These are phyloP conservation scores for Chiloscyllium punctatum DNA, from an alignment of 2,797 vertebrate genomes.

Conservation along the genomic window DNA sequence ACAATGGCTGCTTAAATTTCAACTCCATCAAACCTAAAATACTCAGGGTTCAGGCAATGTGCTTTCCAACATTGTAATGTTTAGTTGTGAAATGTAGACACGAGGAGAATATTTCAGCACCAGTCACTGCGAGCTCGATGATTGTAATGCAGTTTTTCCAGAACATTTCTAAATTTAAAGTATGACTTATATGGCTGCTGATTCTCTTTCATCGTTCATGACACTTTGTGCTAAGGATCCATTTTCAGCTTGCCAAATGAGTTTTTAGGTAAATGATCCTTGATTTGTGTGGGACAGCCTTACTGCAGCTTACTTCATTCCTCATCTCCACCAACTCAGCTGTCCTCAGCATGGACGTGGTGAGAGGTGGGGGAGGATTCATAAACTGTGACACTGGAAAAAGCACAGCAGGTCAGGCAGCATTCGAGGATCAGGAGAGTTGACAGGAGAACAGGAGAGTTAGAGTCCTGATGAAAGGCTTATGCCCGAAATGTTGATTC, in stretches of 20 bases:
- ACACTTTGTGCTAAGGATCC: neutral
- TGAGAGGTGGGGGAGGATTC: too few relatives aligned
- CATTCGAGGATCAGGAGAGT: too few relatives aligned
- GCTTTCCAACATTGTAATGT: neutral
- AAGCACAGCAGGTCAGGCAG: too few relatives aligned
- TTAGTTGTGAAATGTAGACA: neutral
- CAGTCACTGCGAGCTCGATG: neutral
- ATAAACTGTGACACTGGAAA: too few relatives aligned
- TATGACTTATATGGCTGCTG: conserved; percentile 8
- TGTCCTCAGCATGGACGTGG: neutral
- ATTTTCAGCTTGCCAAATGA: neutral
- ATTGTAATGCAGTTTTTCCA: neutral
- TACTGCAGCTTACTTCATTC: neutral
- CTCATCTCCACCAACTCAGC: neutral
- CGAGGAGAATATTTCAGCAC: neutral
- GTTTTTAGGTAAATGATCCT: neutral
- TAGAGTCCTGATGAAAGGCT: too few relatives aligned
- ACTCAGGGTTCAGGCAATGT: neutral
- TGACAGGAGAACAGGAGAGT: too few relatives aligned
- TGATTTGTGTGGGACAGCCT: neutral
- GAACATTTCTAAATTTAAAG: conserved; percentile 9
- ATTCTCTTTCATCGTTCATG: neutral
- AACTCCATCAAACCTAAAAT: neutral
- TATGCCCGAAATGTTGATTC: too few relatives aligned
- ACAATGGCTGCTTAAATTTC: neutral